Evolutionary conservation across 2,797 vertebrate species (phyloP).

Genomic region (Peromyscus aztecus): DNA sequence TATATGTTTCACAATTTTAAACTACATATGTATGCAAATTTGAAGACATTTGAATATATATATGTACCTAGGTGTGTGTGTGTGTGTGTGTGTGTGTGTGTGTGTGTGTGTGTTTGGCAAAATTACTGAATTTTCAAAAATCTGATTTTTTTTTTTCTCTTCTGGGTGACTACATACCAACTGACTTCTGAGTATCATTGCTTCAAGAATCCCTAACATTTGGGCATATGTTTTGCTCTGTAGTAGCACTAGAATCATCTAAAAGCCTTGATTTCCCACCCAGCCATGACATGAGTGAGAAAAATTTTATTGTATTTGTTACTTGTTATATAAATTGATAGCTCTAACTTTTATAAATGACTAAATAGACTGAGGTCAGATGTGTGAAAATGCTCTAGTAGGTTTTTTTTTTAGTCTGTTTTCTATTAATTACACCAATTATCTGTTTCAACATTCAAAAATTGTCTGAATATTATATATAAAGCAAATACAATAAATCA

Average conservation of each 20-base stretch:
- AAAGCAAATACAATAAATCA: conserved; percentile 59
- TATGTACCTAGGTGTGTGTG: background rate
- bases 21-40: background rate
- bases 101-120: no score
- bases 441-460: conserved; percentile 15
- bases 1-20: background rate
- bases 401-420: background rate
- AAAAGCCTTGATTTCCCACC: background rate
- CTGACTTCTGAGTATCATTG: no score
- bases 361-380: background rate
- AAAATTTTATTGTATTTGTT: background rate
- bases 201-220: background rate
- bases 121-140: background rate
- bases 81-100: no score
- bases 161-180: background rate
- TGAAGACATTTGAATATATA: background rate
- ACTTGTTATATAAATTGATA: background rate
- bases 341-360: conserved; percentile 6
- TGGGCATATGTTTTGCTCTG: fast-evolving
- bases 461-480: conserved; percentile 37
- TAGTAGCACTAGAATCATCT: background rate
- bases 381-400: background rate
- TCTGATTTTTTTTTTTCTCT: background rate
- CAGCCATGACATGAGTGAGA: background rate
- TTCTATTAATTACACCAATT: conserved; percentile 38